Percentiles rank a stretch among this genome's conserved stretches.
Evolutionary conservation across 2,888 invertebrate genomes (phyloP).

Genomic region (Hyposoter didymator): DNA sequence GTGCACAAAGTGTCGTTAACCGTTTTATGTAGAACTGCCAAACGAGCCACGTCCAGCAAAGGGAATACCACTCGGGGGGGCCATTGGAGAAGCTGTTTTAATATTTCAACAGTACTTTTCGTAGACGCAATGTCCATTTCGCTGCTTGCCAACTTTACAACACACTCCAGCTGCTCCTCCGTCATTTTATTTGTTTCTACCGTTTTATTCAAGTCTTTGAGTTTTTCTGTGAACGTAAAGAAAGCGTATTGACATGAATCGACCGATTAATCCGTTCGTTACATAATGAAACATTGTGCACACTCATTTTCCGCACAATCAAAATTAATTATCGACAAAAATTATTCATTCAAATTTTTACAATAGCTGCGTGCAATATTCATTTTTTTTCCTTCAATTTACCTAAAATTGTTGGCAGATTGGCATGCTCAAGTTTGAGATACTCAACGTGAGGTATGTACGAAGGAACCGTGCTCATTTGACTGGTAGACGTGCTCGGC

Average conservation of each 20-base stretch:
- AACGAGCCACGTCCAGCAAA: conserved; percentile 93
- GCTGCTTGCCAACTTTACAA: conserved; percentile 87
- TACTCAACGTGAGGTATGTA: conserved; percentile 86
- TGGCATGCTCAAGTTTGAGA: conserved; percentile 92
- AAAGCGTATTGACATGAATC: background rate
- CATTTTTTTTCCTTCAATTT: conserved; percentile 81
- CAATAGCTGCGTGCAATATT: background rate
- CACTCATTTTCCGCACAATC: background rate
- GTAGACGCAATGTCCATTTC: conserved; percentile 66
- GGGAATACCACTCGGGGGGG: conserved; percentile 92
- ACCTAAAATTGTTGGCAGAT: conserved; percentile 90
- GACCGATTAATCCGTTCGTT: too few relatives aligned
- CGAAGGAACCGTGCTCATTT: conserved; percentile 59
- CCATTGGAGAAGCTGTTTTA: conserved; percentile 78
- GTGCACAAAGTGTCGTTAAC: conserved; percentile 86
- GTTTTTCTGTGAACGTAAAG: conserved; percentile 76
- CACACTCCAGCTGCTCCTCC: conserved; percentile 86
- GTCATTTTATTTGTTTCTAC: conserved; percentile 86
- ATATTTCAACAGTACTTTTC: conserved; percentile 69
- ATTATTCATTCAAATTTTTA: background rate
- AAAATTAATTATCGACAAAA: background rate
- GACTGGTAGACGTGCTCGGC: conserved; percentile 62
- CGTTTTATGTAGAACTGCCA: conserved; percentile 91
- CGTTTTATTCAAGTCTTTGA: conserved; percentile 89
- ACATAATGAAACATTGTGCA: too few relatives aligned